Percentiles rank a stretch among this genome's conserved stretches.
These are phyloP conservation scores for Lemur catta DNA, from an alignment of 2,797 vertebrate species.

Conservation along the genomic window DNA sequence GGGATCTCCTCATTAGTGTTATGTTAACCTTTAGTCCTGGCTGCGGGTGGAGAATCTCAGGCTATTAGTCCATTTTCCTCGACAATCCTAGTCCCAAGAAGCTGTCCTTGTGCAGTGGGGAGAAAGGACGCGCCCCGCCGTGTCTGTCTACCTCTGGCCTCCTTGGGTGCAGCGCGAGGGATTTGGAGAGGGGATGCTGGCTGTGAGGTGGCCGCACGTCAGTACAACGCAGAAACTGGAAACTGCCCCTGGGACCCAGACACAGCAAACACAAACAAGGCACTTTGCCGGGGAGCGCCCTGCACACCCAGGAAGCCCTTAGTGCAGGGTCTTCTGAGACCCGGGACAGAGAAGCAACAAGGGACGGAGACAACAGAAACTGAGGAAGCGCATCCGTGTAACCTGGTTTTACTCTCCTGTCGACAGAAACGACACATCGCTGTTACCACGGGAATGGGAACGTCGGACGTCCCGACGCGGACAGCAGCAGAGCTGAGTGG, in stretches of 20 bases:
- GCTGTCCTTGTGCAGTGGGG: fast-evolving
- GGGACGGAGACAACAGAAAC: fast-evolving
- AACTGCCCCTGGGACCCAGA: neutral
- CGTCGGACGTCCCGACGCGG: fast-evolving
- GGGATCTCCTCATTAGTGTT: neutral
- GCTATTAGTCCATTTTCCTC: neutral
- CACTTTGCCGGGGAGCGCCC: fast-evolving
- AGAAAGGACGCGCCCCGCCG: fast-evolving
- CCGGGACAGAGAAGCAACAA: fast-evolving
- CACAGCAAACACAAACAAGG: neutral
- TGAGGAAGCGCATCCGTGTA: fast-evolving
- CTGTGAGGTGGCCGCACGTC: too few relatives aligned
- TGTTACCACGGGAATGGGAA: fast-evolving
- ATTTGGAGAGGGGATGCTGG: too few relatives aligned
- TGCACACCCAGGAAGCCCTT: fast-evolving
- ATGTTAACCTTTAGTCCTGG: fast-evolving
- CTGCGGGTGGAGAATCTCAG: too few relatives aligned
- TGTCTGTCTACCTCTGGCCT: fast-evolving
- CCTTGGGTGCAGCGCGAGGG: neutral
- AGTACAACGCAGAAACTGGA: neutral
- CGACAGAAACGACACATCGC: too few relatives aligned
- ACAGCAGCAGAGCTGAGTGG: fast-evolving
- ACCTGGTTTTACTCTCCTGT: too few relatives aligned
- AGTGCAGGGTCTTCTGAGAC: fast-evolving
- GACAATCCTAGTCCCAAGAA: neutral